phyloP scores from a whole-genome alignment of 2,888 invertebrate genomes.

The Sepioteuthis lessoniana region DNA sequence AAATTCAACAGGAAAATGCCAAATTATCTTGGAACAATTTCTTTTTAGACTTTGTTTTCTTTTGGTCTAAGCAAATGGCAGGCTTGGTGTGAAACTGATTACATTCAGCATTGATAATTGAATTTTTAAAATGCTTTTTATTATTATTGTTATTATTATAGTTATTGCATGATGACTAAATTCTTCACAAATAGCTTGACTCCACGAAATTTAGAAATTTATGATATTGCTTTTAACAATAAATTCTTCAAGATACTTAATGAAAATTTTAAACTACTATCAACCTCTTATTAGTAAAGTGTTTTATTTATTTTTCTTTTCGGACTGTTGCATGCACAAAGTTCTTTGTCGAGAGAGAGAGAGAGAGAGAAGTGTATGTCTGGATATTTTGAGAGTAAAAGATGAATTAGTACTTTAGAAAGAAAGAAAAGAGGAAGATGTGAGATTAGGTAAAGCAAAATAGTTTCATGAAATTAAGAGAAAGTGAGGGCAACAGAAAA shows the following conservation, averaged over 20 bases:
- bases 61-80: not conserved
- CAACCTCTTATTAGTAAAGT: not conserved
- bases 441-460: no score
- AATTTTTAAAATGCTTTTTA: not conserved
- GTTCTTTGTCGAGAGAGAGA: not conserved
- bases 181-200: not conserved
- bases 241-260: not conserved
- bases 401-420: no score
- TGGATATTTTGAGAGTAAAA: no score
- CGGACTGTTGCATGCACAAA: not conserved
- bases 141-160: not conserved
- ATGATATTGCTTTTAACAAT: not conserved
- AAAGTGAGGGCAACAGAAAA: no score
- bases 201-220: not conserved
- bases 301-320: not conserved
- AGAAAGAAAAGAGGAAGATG: no score
- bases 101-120: constrained; percentile 21
- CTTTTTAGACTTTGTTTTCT: not conserved
- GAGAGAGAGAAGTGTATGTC: not conserved
- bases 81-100: constrained; percentile 7
- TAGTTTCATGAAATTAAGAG: no score
- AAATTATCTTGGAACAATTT: constrained; percentile 16
- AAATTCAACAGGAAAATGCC: not conserved
- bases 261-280: not conserved
- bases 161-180: constrained; percentile 2